A percentile compares a stretch with the other conserved stretches of the same genome.
phyloP scores from a whole-genome alignment of 2,888 invertebrate species.

The Cremastinae sp. region DNA sequence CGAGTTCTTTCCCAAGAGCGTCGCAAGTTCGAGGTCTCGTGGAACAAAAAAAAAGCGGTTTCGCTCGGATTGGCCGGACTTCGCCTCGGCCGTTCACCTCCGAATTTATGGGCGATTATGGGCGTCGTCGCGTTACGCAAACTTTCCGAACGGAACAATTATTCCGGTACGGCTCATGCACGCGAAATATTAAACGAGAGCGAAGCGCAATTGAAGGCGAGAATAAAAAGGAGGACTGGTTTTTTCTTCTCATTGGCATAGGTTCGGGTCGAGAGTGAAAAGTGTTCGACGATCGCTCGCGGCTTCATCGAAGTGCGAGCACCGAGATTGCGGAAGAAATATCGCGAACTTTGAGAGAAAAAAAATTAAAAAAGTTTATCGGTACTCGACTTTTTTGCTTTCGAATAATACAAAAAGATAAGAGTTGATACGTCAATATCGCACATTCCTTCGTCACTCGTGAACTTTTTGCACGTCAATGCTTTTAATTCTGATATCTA shows the following conservation, averaged over 20 bases:
- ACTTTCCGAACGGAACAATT: conserved; percentile 28
- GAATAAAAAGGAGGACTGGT: background rate
- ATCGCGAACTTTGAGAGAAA: background rate
- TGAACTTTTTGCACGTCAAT: no score
- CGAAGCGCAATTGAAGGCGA: background rate
- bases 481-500: background rate
- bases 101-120: conserved; percentile 39
- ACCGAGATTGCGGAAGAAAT: background rate
- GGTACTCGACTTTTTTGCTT: no score
- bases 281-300: background rate
- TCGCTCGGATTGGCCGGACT: conserved; percentile 32
- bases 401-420: no score
- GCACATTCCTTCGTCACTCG: no score
- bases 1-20: conserved; percentile 36
- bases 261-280: conserved; percentile 22
- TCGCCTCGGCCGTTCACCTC: conserved; percentile 30
- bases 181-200: conserved; percentile 8
- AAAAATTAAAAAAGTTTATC: no score
- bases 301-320: background rate
- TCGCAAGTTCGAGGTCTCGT: conserved; percentile 45
- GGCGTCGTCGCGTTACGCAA: conserved; percentile 34
- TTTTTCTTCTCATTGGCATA: conserved; percentile 14
- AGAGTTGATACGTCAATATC: no score
- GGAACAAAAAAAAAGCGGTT: conserved; percentile 11
- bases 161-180: conserved; percentile 20